A percentile compares a stretch with the other conserved stretches of the same genome.
Evolutionary conservation across 2,797 vertebrate species (phyloP).

Genomic region (Tolypeutes matacus): DNA sequence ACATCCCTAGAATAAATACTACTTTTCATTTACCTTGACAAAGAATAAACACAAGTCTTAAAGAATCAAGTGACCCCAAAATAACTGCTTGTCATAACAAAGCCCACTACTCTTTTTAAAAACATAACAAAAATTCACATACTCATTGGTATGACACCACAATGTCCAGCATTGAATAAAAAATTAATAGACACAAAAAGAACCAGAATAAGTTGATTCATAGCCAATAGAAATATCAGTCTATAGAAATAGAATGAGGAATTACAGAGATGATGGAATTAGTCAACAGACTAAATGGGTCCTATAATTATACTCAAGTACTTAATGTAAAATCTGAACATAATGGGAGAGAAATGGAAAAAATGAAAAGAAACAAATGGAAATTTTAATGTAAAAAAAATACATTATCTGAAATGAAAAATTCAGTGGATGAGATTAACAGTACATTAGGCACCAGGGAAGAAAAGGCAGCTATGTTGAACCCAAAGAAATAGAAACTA

Average conservation of each 20-base stretch:
- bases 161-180: background rate
- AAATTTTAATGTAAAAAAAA: slow-evolving; percentile 11
- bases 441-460: background rate
- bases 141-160: background rate
- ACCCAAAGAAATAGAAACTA: background rate
- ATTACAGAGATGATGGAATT: background rate
- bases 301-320: background rate
- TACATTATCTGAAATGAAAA: background rate
- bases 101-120: background rate
- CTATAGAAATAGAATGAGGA: background rate
- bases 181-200: background rate
- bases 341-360: background rate
- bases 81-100: background rate
- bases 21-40: background rate
- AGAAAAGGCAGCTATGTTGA: background rate
- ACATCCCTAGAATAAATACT: background rate
- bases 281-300: background rate
- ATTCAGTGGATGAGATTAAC: background rate
- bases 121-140: background rate
- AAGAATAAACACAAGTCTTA: background rate
- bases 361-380: background rate
- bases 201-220: background rate
- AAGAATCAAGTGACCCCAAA: background rate
- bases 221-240: background rate
- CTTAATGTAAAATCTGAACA: background rate